Conservation (phyloP, 2,888 invertebrate species). For the Mellilla xanthometata region DNA sequence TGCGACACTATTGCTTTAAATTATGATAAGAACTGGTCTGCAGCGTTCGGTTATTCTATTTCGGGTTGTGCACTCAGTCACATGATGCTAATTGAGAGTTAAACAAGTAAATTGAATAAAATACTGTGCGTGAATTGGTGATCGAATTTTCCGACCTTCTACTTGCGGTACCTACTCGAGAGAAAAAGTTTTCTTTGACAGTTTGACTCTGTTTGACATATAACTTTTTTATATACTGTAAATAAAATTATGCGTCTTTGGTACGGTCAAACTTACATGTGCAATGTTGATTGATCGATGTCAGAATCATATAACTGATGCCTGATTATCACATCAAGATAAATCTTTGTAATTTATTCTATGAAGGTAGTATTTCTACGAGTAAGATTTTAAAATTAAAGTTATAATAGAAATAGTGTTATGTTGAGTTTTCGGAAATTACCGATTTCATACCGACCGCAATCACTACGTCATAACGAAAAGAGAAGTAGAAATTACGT, state of each 20-base stretch:
- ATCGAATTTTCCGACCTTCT: constrained; percentile 6
- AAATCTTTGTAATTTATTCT: too few relatives aligned
- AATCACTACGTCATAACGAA: too few relatives aligned
- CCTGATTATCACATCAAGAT: too few relatives aligned
- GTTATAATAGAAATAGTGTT: too few relatives aligned
- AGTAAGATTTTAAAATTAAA: too few relatives aligned
- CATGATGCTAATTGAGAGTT: constrained; percentile 49
- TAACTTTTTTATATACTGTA: background rate
- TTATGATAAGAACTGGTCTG: background rate
- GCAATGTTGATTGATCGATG: too few relatives aligned
- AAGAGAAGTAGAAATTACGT: too few relatives aligned
- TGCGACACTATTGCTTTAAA: background rate
- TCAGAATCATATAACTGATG: too few relatives aligned
- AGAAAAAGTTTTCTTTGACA: background rate
- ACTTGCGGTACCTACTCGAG: constrained; percentile 3
- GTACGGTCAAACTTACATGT: too few relatives aligned
- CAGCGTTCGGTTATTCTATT: constrained; percentile 29
- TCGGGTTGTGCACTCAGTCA: constrained; percentile 45
- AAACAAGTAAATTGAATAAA: constrained; percentile 45
- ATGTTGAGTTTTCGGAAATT: too few relatives aligned
- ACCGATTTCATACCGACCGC: too few relatives aligned
- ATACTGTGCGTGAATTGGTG: constrained; percentile 13
- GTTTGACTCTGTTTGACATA: background rate
- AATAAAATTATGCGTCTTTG: background rate
- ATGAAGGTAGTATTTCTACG: too few relatives aligned